A percentile compares a stretch with the other conserved stretches of the same genome.
phyloP scores from a whole-genome alignment of 2,888 invertebrate genomes.

The Helobdella robusta region DNA sequence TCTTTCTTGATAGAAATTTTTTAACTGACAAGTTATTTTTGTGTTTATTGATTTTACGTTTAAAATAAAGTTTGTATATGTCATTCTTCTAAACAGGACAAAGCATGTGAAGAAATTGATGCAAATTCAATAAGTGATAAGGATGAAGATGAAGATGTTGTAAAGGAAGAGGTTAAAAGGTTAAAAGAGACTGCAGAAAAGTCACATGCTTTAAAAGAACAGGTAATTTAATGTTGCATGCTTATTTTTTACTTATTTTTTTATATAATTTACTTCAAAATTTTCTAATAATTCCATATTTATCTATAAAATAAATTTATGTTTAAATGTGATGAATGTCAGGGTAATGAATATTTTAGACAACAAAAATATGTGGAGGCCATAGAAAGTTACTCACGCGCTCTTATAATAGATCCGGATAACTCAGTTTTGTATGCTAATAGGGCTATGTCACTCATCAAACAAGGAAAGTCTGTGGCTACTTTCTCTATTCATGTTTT shows the following conservation, averaged over 20 bases:
- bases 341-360: constrained; percentile 50
- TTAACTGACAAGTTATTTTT: no score
- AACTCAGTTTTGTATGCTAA: constrained; percentile 71
- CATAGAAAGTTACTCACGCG: constrained; percentile 49
- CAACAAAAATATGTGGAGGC: constrained; percentile 46
- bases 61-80: no score
- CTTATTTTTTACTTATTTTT: not conserved
- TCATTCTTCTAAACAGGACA: no score
- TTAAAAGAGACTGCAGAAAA: constrained; percentile 52
- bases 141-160: constrained; percentile 36
- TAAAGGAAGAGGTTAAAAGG: constrained; percentile 46
- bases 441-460: constrained; percentile 74
- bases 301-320: not conserved
- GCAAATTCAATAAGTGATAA: no score
- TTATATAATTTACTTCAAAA: not conserved
- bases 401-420: constrained; percentile 46
- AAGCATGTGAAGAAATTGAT: constrained; percentile 43
- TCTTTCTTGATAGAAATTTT: no score
- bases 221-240: constrained; percentile 50
- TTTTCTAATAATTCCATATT: not conserved
- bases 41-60: no score
- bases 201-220: constrained; percentile 63
- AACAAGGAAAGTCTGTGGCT: constrained; percentile 56
- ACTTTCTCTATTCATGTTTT: not conserved
- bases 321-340: constrained; percentile 19